Conservation (phyloP, 1,140 invertebrate genomes). For the Pteromalus puparum region DNA sequence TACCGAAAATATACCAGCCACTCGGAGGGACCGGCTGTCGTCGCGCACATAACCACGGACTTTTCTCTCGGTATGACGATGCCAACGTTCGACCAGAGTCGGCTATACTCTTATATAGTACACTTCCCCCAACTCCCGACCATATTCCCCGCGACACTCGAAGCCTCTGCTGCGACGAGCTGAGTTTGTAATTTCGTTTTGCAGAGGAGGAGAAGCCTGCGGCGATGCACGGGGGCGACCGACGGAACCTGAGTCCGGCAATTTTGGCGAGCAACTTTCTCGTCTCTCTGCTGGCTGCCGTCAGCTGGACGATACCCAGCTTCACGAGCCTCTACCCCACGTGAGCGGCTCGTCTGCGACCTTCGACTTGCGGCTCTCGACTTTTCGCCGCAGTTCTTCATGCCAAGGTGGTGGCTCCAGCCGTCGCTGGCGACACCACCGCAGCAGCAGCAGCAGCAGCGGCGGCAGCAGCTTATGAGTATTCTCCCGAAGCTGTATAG, state of each 20-base stretch:
- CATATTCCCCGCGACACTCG: background rate
- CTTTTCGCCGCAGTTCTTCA: background rate
- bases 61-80: background rate
- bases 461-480: background rate
- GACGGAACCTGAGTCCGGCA: constrained; percentile 70
- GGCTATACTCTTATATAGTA: too few relatives aligned
- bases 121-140: too few relatives aligned
- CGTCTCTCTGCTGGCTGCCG: constrained; percentile 67
- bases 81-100: background rate
- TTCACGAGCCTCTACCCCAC: constrained; percentile 72
- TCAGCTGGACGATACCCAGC: constrained; percentile 74
- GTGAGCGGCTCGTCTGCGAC: constrained; percentile 61
- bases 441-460: background rate
- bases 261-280: constrained; percentile 73
- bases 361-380: background rate
- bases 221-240: constrained; percentile 76
- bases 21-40: background rate
- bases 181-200: constrained; percentile 63
- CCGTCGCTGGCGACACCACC: background rate
- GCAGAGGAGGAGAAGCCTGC: constrained; percentile 75
- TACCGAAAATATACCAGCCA: background rate
- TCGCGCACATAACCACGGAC: background rate
- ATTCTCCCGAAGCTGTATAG: background rate
- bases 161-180: background rate
- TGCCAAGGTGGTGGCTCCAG: background rate